Base-by-base conservation (phyloP, 2,888 invertebrate genomes). In the Drosophila phalerata region DNA sequence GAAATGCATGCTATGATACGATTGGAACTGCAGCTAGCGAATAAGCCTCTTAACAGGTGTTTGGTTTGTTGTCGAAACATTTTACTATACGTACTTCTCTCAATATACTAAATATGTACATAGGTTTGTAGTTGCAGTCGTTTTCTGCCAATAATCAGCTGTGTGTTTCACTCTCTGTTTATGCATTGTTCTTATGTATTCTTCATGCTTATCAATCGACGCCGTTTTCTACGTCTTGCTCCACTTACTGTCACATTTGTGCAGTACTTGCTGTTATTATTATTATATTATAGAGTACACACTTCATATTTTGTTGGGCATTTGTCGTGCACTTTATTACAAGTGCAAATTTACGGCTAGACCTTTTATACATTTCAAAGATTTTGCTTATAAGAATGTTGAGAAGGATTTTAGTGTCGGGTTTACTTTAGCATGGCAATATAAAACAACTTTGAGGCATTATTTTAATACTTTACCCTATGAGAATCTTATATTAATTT, bases 191-290 rank as follows among this genome's bases (percentile, higher is more conserved):
- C 45, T 34, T 61, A 42, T 63, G 25, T 30, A 58, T 61, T 69
- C 66, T 69, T 68, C 25, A 30, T 17, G 69, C 82, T 88, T 82
- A 82, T 85, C 82, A 85, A 73, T 70, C 64, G 57, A 56, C 37
- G 43, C 32, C 19, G 49, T 38, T 63, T 11, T 62, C 52, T 38
- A 53, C 62, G 69, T 68, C 42, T 63, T 78, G 68, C 45, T 69
- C 80, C 60, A 69, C 17, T 79, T 78, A 57, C 47, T 43, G 47
- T 57, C 57, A 32, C 48, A 62, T 60, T 66, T 48, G 51, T 69
- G 53, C 48, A 62, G 40, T 58, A 28, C 11, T 13, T 37, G 61
- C 43, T 47, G 17, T 25, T 49, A 45, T 22, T 37, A 47, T 19
- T n/a, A n/a, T 32, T 32, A n/a, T 32, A 43, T 30, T 34, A 13